Base-by-base conservation (phyloP, 2,888 invertebrate genomes). In the Tetheella fluctuosa region DNA sequence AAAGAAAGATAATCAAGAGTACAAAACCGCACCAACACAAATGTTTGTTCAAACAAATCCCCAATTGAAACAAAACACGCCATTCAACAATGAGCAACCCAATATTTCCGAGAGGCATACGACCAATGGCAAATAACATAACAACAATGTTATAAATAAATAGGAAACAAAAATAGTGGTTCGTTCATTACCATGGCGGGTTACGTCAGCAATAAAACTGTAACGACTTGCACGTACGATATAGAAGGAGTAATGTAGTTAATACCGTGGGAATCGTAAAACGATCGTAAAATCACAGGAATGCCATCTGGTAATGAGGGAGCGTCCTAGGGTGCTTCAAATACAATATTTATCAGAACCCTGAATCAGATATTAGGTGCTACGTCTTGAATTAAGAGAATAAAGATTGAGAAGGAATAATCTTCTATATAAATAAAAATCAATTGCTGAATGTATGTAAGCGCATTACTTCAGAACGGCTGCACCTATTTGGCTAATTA, bases 211-310 rank as follows among this genome's bases (percentile, higher is more conserved):
- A 68, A 69, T 74, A 73, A 72, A 76, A 73, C 64, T 57, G 70
- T 68, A 69, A 72, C 71, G 64, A 66, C 64, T 62, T 58, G 63
- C 63, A 65, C 64, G 63, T 65, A 70, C 67, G 59, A 52, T 63
- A 58, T 52, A 61, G 59, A 61, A 34, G 34, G 34, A 28, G 61
- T 64, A 64, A 64, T 63, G 63, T 63, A 67, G 64, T 63, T 65
- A 71, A 70, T 64, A 67, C 60, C 73, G 77, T 77, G 77, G 72
- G 76, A 74, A 77, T 68, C 59, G 67, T 69, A 65, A 70, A 66
- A 63, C 62, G 68, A 56, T 66, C 63, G 68, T 64, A 74, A 73
- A 70, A 54, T 54, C 48, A 20, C 10, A 54, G 54, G 15, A 17
- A 54, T 20, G 30, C 25, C 54, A 54, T 17, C 17, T 30, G 30